phyloP scores from a whole-genome alignment of 2,113 vertebrate genomes.

The Vulpes ferrilata region DNA sequence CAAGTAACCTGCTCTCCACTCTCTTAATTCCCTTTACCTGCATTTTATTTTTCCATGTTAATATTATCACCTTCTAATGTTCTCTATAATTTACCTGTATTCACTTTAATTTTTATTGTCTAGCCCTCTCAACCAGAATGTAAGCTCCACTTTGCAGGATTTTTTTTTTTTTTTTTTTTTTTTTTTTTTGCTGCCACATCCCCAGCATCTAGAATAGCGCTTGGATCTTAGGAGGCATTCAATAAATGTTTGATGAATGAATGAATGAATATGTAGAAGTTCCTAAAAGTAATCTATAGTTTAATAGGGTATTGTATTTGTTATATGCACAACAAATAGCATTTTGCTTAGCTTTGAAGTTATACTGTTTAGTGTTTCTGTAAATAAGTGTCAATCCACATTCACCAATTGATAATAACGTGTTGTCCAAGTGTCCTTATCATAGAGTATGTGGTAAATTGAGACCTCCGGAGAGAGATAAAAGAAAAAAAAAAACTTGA shows the following conservation, averaged over 20 bases:
- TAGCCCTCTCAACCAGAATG: not conserved
- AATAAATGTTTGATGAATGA: slow-evolving; percentile 9
- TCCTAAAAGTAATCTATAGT: not conserved
- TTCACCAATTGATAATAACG: not conserved
- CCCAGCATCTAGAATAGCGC: not conserved
- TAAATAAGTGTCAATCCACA: not conserved
- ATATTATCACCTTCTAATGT: not conserved
- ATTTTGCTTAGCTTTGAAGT: not conserved
- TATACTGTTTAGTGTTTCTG: not conserved
- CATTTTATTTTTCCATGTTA: not conserved
- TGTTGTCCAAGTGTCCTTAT: not conserved
- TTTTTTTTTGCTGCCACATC: not conserved
- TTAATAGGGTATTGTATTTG: not conserved
- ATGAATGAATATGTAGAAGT: not conserved
- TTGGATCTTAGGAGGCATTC: not conserved
- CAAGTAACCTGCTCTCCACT: not conserved
- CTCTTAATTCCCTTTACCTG: not conserved
- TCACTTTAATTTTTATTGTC: not conserved
- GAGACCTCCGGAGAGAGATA: not conserved
- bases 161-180: not conserved
- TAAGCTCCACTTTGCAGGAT: not conserved
- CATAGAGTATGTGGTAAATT: not conserved
- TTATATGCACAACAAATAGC: not conserved
- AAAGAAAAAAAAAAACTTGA: not conserved
- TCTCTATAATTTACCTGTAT: not conserved